A percentile compares a stretch with the other conserved stretches of the same genome.
These are phyloP conservation scores for Ellobium chinense DNA, from an alignment of 2,888 invertebrate species.

Conservation along the genomic window DNA sequence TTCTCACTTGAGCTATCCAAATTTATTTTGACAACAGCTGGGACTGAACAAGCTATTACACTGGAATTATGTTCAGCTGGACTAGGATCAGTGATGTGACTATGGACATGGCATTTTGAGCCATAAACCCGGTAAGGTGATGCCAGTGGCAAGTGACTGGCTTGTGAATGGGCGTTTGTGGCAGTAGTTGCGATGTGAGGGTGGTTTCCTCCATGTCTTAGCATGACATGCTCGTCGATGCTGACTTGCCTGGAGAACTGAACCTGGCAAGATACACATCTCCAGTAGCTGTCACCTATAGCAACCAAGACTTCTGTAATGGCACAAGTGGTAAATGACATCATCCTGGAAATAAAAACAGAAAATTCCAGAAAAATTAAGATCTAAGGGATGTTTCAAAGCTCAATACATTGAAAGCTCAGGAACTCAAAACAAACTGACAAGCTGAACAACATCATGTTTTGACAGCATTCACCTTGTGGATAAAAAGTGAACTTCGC, in stretches of 20 bases:
- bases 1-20: not conserved
- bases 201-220: not conserved
- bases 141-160: not conserved
- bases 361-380: too few relatives aligned
- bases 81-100: not conserved
- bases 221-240: not conserved
- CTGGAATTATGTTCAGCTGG: not conserved
- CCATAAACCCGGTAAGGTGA: too few relatives aligned
- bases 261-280: not conserved
- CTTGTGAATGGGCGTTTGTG: not conserved
- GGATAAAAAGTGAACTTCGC: too few relatives aligned
- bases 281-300: constrained; percentile 12
- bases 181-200: not conserved
- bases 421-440: too few relatives aligned
- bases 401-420: too few relatives aligned
- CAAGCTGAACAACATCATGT: too few relatives aligned
- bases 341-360: too few relatives aligned
- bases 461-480: too few relatives aligned
- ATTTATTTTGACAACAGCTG: not conserved
- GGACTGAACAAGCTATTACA: not conserved
- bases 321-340: not conserved
- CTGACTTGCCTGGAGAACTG: not conserved
- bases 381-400: too few relatives aligned
- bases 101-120: too few relatives aligned
- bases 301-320: not conserved